Evolutionary conservation across 2,888 invertebrate species (phyloP).

Genomic region (Aproaerema taeniolella): DNA sequence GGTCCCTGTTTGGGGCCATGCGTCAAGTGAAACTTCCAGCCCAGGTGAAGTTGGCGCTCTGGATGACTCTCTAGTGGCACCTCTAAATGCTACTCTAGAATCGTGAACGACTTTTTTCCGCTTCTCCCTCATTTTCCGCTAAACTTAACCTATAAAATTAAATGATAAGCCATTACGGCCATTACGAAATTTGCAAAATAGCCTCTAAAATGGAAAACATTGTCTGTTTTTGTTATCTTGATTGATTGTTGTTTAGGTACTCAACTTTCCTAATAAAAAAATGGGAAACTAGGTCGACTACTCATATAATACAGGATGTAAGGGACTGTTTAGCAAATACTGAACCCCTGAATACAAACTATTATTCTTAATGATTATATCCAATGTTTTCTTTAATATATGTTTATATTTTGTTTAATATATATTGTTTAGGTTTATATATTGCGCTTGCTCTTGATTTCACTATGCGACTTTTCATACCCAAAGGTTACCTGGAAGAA

Average conservation of each 20-base stretch:
- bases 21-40: neutral
- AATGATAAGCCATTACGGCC: neutral
- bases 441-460: too few relatives aligned
- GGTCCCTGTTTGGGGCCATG: constrained; percentile 1
- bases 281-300: too few relatives aligned
- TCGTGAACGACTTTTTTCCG: neutral
- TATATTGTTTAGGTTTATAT: too few relatives aligned
- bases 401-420: too few relatives aligned
- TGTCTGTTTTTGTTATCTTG: neutral
- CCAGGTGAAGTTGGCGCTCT: constrained; percentile 1
- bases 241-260: neutral
- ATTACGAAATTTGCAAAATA: neutral
- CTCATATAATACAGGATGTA: too few relatives aligned
- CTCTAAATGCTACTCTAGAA: neutral
- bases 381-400: too few relatives aligned
- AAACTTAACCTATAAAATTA: neutral
- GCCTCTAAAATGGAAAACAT: neutral
- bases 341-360: too few relatives aligned
- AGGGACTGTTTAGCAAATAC: too few relatives aligned
- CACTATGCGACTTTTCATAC: too few relatives aligned
- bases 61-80: constrained; percentile 1
- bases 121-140: neutral
- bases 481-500: too few relatives aligned
- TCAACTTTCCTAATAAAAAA: too few relatives aligned
- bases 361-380: too few relatives aligned